A percentile compares a stretch with the other conserved stretches of the same genome.
phyloP scores from a whole-genome alignment of 2,888 invertebrate species.

The Andrena bicolor region DNA sequence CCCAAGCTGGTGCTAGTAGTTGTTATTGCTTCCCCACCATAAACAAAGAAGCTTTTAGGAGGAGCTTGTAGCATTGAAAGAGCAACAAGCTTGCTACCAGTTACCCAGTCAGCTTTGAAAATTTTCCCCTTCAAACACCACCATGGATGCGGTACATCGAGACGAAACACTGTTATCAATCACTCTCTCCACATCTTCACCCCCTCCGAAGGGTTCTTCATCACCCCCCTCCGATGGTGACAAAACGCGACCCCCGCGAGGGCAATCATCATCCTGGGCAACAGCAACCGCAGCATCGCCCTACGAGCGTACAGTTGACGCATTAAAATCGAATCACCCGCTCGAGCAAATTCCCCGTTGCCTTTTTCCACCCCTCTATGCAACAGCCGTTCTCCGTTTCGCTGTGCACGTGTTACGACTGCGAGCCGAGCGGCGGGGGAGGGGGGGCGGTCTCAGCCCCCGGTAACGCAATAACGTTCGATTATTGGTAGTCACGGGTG shows the following conservation, averaged over 20 bases:
- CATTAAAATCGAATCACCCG: conserved; percentile 43
- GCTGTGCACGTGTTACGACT: conserved; percentile 59
- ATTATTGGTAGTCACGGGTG: conserved; percentile 81
- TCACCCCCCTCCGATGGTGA: too few species aligned
- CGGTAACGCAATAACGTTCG: conserved; percentile 82
- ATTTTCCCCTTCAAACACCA: too few species aligned
- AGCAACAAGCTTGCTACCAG: too few species aligned
- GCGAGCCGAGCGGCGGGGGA: neutral
- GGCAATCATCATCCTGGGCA: conserved; percentile 11
- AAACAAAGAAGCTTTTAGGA: too few species aligned
- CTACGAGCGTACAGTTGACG: neutral
- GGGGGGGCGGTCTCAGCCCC: conserved; percentile 40
- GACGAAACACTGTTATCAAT: too few species aligned
- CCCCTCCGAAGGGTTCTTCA: too few species aligned
- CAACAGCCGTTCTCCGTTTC: conserved; percentile 54
- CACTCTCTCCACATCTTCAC: too few species aligned
- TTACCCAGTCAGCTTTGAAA: too few species aligned
- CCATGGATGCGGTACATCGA: too few species aligned
- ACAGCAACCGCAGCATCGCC: neutral
- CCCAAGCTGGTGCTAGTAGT: too few species aligned
- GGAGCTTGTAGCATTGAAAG: too few species aligned
- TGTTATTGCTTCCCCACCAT: too few species aligned
- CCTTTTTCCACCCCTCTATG: neutral
- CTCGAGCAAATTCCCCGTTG: conserved; percentile 7
- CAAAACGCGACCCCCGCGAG: conserved; percentile 4